Conservation (phyloP, 2,888 invertebrate species). For the Caenorhabditis sp. region DNA sequence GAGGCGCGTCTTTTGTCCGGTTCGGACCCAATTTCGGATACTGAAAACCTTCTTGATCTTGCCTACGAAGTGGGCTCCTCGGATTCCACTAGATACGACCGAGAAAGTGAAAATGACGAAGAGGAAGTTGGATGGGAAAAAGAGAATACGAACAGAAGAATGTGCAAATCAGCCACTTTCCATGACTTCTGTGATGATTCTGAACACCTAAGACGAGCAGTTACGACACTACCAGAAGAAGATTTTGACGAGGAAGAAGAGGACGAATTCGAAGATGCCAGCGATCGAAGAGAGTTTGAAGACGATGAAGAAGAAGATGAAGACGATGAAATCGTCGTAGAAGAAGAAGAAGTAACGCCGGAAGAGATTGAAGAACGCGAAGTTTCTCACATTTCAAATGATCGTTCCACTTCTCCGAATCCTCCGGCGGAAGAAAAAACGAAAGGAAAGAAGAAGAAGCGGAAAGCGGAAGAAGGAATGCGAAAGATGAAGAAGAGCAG, state of each 20-base stretch:
- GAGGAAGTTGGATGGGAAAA: slow-evolving; percentile 40
- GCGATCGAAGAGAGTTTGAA: slow-evolving; percentile 34
- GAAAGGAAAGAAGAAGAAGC: slow-evolving; percentile 26
- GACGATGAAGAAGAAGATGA: slow-evolving; percentile 47
- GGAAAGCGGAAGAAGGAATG: slow-evolving; percentile 33
- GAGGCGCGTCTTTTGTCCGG: slow-evolving; percentile 47
- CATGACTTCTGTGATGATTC: slow-evolving; percentile 56
- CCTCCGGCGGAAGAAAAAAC: slow-evolving; percentile 24
- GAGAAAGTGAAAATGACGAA: slow-evolving; percentile 45
- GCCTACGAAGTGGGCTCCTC: slow-evolving; percentile 44
- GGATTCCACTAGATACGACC: slow-evolving; percentile 33
- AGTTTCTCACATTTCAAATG: slow-evolving; percentile 22
- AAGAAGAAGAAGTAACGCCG: slow-evolving; percentile 38
- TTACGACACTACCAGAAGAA: slow-evolving; percentile 39
- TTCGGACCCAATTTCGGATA: slow-evolving; percentile 51
- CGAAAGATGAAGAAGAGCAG: slow-evolving; percentile 53
- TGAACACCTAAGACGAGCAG: slow-evolving; percentile 34
- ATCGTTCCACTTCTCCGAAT: slow-evolving; percentile 14
- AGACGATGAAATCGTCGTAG: slow-evolving; percentile 47
- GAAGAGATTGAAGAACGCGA: slow-evolving; percentile 31
- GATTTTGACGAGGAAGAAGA: slow-evolving; percentile 53
- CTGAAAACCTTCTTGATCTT: slow-evolving; percentile 51
- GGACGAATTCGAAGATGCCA: slow-evolving; percentile 48
- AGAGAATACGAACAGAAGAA: slow-evolving; percentile 22
- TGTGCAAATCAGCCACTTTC: slow-evolving; percentile 59